Evolutionary conservation across 2,797 vertebrate species (phyloP).

Genomic region (Oreonectes daqikongensis): DNA sequence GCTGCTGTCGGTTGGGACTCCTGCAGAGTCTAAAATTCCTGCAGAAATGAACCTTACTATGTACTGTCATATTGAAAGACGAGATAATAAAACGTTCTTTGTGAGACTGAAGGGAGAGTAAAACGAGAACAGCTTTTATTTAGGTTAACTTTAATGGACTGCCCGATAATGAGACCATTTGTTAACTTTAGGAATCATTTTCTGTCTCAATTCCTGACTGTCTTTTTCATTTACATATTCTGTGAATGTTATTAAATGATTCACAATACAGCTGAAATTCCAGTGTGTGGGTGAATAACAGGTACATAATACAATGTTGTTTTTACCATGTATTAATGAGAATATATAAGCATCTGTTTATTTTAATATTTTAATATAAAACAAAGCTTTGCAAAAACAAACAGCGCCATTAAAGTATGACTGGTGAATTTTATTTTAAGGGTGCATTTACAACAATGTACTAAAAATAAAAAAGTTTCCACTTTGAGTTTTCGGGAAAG

Average conservation of each 20-base stretch:
- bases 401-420: too few species aligned
- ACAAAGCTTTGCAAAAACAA: neutral
- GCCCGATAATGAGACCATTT: slow-evolving; percentile 58
- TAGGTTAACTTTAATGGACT: slow-evolving; percentile 77
- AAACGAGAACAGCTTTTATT: slow-evolving; percentile 73
- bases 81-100: slow-evolving; percentile 80
- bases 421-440: too few species aligned
- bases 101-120: slow-evolving; percentile 67
- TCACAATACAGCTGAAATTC: neutral
- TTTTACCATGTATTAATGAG: too few species aligned
- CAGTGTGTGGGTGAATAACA: neutral
- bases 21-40: slow-evolving; percentile 74
- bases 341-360: neutral
- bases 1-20: slow-evolving; percentile 58
- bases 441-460: too few species aligned
- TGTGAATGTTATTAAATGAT: neutral
- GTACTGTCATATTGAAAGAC: slow-evolving; percentile 74
- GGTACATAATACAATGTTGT: neutral
- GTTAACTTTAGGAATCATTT: slow-evolving; percentile 10
- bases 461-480: too few species aligned
- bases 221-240: neutral
- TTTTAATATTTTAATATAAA: too few species aligned
- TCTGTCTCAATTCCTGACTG: neutral
- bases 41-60: slow-evolving; percentile 69
- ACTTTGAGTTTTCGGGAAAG: too few species aligned